A percentile compares a stretch with the other conserved stretches of the same genome.
These are phyloP conservation scores for Geodia barretti DNA, from an alignment of 37 sponge, comb jelly and placozoan genomes.

Conservation along the genomic window DNA sequence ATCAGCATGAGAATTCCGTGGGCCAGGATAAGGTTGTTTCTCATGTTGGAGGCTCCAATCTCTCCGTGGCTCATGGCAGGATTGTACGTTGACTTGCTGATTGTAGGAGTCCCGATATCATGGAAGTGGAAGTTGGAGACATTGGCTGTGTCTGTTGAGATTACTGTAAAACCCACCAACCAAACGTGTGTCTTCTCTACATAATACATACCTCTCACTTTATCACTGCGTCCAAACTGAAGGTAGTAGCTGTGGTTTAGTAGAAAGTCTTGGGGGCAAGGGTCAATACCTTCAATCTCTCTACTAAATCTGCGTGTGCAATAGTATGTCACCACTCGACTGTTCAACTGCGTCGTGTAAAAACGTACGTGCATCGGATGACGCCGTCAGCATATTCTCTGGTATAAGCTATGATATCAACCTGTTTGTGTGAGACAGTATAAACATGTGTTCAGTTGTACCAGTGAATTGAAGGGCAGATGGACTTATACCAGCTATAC, in stretches of 20 bases:
- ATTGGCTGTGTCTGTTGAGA: slow-evolving; percentile 1
- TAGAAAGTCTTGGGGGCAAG: not conserved
- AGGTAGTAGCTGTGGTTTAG: not conserved
- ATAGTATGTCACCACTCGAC: not conserved
- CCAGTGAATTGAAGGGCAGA: too few relatives aligned
- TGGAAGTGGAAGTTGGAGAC: slow-evolving; percentile 1
- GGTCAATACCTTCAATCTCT: not conserved
- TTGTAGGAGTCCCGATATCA: not conserved
- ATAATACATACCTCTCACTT: not conserved
- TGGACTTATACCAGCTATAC: too few relatives aligned
- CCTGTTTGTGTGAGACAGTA: not conserved
- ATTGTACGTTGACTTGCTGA: not conserved
- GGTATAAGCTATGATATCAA: not conserved
- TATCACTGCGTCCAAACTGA: not conserved
- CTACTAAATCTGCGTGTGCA: not conserved
- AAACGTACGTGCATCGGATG: not conserved
- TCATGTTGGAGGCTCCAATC: not conserved
- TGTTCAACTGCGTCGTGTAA: not conserved
- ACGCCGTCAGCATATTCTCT: not conserved
- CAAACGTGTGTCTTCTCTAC: too few relatives aligned
- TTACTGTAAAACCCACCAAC: too few relatives aligned
- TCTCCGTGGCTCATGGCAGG: not conserved
- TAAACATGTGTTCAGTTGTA: too few relatives aligned
- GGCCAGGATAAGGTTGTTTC: not conserved
- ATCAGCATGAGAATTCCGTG: slow-evolving; percentile 73